phyloP scores from a whole-genome alignment of 2,113 vertebrate genomes.

The Crotalus horridus region DNA sequence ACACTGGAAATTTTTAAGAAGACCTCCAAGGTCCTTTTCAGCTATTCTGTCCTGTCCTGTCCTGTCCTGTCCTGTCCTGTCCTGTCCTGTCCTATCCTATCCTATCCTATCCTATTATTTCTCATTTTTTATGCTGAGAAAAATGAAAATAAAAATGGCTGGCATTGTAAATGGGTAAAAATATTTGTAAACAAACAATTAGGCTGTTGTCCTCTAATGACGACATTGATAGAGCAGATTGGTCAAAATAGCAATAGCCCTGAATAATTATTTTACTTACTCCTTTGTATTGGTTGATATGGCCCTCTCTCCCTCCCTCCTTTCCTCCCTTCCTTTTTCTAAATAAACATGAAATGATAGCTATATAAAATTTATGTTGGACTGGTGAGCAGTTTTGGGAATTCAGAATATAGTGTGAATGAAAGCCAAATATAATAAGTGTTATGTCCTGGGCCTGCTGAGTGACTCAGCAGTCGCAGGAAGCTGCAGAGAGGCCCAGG shows the following conservation, averaged over 20 bases:
- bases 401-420: neutral
- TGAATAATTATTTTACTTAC: conserved; percentile 27
- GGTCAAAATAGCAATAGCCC: neutral
- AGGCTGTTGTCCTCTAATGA: neutral
- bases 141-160: neutral
- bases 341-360: conserved; percentile 1
- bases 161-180: no score
- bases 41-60: no score
- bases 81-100: no score
- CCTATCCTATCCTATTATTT: neutral
- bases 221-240: neutral
- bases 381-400: neutral
- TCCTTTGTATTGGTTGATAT: conserved; percentile 6
- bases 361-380: neutral
- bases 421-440: neutral
- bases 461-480: no score
- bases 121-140: neutral
- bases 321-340: neutral
- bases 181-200: neutral
- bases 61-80: no score
- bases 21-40: no score
- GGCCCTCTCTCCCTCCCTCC: no score
- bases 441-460: no score
- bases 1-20: no score
- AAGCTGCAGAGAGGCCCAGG: no score